These are phyloP conservation scores for Sarcophaga bullata DNA, from an alignment of 1,140 invertebrate genomes.

Conservation along the genomic window DNA sequence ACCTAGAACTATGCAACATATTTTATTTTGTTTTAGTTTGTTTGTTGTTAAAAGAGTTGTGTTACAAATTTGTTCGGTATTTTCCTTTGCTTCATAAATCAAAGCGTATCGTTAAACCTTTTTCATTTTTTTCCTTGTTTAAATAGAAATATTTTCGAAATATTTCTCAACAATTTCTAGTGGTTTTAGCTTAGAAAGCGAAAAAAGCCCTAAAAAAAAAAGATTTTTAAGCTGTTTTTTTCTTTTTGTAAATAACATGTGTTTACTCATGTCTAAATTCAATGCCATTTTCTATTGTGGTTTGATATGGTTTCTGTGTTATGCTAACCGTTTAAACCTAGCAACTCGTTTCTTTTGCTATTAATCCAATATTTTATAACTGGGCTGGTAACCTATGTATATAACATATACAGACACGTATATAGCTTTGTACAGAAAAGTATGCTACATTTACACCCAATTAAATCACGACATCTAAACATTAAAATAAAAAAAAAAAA, in stretches of 20 bases:
- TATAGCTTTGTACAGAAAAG: background rate
- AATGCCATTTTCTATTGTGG: background rate
- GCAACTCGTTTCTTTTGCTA: background rate
- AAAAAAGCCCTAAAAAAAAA: too few relatives aligned
- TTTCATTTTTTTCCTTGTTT: background rate
- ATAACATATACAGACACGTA: background rate
- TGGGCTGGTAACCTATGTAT: too few relatives aligned
- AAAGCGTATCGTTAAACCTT: background rate
- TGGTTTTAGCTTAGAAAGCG: background rate
- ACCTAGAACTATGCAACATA: background rate
- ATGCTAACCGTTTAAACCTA: background rate
- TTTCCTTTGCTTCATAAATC: background rate
- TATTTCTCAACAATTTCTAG: background rate
- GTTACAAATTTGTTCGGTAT: background rate
- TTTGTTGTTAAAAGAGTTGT: background rate
- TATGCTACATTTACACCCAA: constrained; percentile 31
- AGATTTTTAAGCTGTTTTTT: too few relatives aligned
- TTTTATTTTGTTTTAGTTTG: background rate
- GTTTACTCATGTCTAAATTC: background rate
- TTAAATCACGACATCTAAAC: constrained; percentile 35
- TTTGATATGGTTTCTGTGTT: too few relatives aligned
- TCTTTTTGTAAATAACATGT: background rate
- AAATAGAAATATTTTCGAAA: constrained; percentile 6
- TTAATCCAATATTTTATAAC: background rate
- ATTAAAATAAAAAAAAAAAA: constrained; percentile 30